These are phyloP conservation scores for Melangyna quadrimaculata DNA, from an alignment of 2,888 invertebrate species.

Conservation along the genomic window DNA sequence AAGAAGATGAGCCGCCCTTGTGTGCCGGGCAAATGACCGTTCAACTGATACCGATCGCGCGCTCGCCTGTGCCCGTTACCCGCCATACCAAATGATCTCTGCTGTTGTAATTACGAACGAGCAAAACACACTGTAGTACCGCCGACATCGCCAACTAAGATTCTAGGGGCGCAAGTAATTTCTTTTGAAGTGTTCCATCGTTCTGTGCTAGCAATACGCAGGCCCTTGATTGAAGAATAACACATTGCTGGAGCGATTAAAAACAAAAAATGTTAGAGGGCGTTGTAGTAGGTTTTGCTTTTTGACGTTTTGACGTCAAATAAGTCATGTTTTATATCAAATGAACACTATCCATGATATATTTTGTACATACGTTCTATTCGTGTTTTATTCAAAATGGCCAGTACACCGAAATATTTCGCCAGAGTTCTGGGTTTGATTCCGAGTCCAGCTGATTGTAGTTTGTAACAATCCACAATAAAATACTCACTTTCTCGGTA, in stretches of 20 bases:
- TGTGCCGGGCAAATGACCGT: constrained; percentile 70
- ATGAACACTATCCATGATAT: no score
- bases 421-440: no score
- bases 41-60: constrained; percentile 68
- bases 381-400: no score
- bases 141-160: constrained; percentile 26
- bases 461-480: no score
- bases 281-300: background rate
- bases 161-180: constrained; percentile 68
- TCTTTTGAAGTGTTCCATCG: constrained; percentile 62
- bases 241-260: constrained; percentile 15
- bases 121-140: constrained; percentile 16
- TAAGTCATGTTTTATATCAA: no score
- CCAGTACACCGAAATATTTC: no score
- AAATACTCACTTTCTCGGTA: no score
- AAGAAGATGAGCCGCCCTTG: constrained; percentile 65
- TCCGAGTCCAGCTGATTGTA: no score
- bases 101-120: constrained; percentile 60
- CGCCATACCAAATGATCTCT: constrained; percentile 54
- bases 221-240: constrained; percentile 23
- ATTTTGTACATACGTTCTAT: no score
- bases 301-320: no score
- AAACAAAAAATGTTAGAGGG: background rate
- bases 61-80: background rate
- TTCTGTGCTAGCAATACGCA: background rate